Evolutionary conservation across 64 coral and sea anemone genomes (phyloP).

Genomic region (Dendrophyllia cribrosa): DNA sequence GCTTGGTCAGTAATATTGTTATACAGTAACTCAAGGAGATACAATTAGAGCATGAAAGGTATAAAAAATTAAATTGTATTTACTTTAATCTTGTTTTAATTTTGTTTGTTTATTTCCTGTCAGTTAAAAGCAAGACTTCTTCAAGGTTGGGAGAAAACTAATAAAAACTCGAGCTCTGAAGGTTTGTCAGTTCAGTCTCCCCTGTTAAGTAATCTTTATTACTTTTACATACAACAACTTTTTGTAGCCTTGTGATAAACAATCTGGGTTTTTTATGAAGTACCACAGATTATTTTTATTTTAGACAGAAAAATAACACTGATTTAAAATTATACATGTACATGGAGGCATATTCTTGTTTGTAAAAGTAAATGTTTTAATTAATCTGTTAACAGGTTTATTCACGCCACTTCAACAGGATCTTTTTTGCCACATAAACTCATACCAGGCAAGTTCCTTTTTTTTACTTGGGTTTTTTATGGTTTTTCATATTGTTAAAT

Average conservation of each 20-base stretch:
- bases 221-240: neutral
- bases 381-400: slow-evolving; percentile 24
- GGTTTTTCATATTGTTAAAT: no score
- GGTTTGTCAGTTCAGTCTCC: neutral
- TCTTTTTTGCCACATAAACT: slow-evolving; percentile 75
- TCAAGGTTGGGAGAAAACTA: slow-evolving; percentile 55
- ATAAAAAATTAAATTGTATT: neutral
- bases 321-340: no score
- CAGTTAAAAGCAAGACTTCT: slow-evolving; percentile 72
- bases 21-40: no score
- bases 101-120: neutral
- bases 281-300: no score
- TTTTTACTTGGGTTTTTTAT: neutral
- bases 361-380: neutral
- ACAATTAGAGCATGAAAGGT: neutral
- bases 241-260: no score
- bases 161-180: neutral
- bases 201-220: neutral
- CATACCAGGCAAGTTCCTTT: slow-evolving; percentile 66
- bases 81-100: neutral
- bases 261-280: no score
- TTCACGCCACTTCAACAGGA: slow-evolving; percentile 73
- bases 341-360: no score
- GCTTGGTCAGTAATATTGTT: no score
- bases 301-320: no score